Base-by-base conservation (phyloP, 2,888 invertebrate species). In the Ochropleura leucogaster region DNA sequence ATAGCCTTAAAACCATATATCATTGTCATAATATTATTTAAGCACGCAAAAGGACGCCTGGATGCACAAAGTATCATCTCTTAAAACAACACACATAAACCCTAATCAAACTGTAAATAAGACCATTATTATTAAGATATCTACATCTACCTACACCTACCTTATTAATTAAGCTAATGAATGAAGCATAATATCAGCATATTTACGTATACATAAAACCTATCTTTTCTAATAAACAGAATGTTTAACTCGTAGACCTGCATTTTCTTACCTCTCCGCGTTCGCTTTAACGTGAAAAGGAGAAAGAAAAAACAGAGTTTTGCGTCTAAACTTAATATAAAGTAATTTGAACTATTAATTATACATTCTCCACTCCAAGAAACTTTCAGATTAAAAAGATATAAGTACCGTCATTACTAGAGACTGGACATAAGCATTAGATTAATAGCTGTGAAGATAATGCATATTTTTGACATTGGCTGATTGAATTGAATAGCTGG, bases 91-190 rank as follows among this genome's bases (percentile, higher is more conserved):
- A 82, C 81, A 84, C 74, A 81, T 77, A 74, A 69, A 71, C 68
- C 67, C 59, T 72, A 68, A 79, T 83, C 60, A 69, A 68, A 66
- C 59, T 83, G 85, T 83, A 85, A 53, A 83, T 83, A 84, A 40
- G 51, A 79, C 64, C 79, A 79, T 71, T 75, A 75, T 69, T 78
- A 46, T 68, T 79, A 79, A 70, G 60, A 76, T 40, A n/a, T n/a
- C n/a, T n/a, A 30, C 30, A 30, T 30, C 30, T 30, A 30, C 30
- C 30, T 3, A n/a, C n/a, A 67, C 40, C 74, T 40, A 72, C 20
- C 55, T 44, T n/a, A 60, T n/a, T 55, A 44, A 62, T 55, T 64
- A 71, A 57, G 57, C 7, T 57, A 14, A 63, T 63, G 40, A 44
- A 55, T n/a, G 42, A 40, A 68, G 9, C n/a, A 77, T 44, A 12